These are phyloP conservation scores for Alectoris magna DNA, from an alignment of 2,797 vertebrate genomes.

Conservation along the genomic window DNA sequence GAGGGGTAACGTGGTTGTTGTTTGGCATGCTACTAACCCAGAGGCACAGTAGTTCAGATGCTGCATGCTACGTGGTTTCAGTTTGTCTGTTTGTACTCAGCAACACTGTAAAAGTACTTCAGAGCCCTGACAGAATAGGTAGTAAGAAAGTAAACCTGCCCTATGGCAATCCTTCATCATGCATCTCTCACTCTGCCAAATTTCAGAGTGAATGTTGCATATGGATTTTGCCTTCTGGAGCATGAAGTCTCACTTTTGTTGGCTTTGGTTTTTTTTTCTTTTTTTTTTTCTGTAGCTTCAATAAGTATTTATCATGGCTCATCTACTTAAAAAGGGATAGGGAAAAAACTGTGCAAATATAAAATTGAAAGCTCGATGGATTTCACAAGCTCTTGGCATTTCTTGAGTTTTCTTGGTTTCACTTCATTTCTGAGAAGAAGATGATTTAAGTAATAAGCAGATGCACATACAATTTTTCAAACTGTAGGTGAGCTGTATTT, in stretches of 20 bases:
- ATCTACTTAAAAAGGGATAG: neutral
- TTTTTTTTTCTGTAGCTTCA: neutral
- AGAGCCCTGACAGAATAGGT: neutral
- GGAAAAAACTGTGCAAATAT: neutral
- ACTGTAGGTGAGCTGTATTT: neutral
- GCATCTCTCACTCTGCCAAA: neutral
- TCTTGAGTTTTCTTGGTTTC: neutral
- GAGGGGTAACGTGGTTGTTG: neutral
- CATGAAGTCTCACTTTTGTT: neutral
- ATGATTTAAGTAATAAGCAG: neutral
- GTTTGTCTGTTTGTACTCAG: neutral
- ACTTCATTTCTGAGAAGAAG: neutral
- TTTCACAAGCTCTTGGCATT: neutral
- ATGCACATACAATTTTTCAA: neutral
- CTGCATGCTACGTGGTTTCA: neutral
- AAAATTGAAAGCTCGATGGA: neutral
- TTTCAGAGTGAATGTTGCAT: neutral
- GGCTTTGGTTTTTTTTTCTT: neutral
- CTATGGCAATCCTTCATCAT: neutral
- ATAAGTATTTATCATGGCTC: neutral
- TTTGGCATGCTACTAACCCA: neutral
- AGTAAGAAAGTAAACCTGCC: neutral
- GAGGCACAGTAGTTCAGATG: neutral
- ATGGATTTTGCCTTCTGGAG: neutral
- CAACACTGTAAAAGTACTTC: neutral